Evolutionary conservation across 2,888 invertebrate genomes (phyloP).

Genomic region (Opisthograptis luteolata): DNA sequence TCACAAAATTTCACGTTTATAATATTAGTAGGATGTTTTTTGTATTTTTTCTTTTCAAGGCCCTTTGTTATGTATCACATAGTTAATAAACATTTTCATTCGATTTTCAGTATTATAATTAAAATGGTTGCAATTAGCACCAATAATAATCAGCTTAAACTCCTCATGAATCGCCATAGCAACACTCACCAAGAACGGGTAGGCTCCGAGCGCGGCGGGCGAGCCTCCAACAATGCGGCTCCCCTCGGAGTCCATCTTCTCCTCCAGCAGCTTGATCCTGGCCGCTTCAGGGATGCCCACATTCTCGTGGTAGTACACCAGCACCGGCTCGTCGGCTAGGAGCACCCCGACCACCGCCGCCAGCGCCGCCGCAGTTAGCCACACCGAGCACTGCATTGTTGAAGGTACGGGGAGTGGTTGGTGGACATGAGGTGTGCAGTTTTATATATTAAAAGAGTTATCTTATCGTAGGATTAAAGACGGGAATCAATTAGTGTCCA

Average conservation of each 20-base stretch:
- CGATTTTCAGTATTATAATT: too few relatives aligned
- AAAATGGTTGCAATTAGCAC: too few relatives aligned
- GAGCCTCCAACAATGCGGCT: constrained; percentile 47
- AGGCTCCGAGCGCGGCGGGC: constrained; percentile 38
- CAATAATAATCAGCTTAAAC: too few relatives aligned
- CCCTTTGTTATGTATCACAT: too few relatives aligned
- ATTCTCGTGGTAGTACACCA: constrained; percentile 43
- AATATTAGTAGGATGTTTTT: too few relatives aligned
- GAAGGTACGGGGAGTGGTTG: constrained; percentile 13
- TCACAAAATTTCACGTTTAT: too few relatives aligned
- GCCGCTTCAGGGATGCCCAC: constrained; percentile 47
- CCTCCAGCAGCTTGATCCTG: constrained; percentile 43
- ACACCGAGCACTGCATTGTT: constrained; percentile 21
- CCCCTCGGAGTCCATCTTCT: constrained; percentile 38
- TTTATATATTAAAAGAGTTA: constrained; percentile 29
- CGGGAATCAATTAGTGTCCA: constrained; percentile 17
- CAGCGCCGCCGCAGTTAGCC: constrained; percentile 10
- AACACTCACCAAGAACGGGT: constrained; percentile 43
- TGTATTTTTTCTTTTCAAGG: too few relatives aligned
- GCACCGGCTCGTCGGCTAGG: constrained; percentile 37
- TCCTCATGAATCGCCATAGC: not conserved
- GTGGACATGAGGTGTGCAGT: not conserved
- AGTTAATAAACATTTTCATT: too few relatives aligned
- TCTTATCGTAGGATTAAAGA: constrained; percentile 34
- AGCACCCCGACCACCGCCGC: constrained; percentile 17